phyloP scores from a whole-genome alignment of 2,797 vertebrate species.

The Takifugu ocellatus region DNA sequence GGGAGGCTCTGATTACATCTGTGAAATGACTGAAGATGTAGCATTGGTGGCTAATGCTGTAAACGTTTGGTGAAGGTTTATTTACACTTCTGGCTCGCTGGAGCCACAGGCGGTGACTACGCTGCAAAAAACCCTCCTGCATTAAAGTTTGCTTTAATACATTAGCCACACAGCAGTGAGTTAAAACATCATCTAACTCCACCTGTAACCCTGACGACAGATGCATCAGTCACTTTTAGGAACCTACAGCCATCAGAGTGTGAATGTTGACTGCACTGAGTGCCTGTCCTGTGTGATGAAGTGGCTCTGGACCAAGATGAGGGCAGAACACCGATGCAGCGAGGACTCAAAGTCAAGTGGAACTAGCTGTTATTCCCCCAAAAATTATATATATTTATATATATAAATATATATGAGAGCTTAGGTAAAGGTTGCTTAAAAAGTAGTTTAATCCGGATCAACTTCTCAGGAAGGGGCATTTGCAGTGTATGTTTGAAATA shows the following conservation, averaged over 20 bases:
- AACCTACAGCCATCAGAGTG: constrained; percentile 9
- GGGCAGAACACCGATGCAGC: constrained; percentile 4
- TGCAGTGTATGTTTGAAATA: constrained; percentile 43
- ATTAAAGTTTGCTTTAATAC: too few species aligned
- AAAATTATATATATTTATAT: neutral
- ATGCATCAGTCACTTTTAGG: constrained; percentile 14
- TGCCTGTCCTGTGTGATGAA: constrained; percentile 7
- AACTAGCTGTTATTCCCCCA: neutral
- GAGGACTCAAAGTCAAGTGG: constrained; percentile 4
- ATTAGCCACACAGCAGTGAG: too few species aligned
- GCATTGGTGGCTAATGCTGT: too few species aligned
- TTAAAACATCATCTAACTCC: neutral
- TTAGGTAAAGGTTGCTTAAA: constrained; percentile 17
- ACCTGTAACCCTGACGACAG: constrained; percentile 1
- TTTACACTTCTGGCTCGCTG: too few species aligned
- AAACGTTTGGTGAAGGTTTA: too few species aligned
- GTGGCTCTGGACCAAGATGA: constrained; percentile 10
- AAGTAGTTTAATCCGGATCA: constrained; percentile 42
- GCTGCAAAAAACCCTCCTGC: too few species aligned
- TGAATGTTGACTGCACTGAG: constrained; percentile 12
- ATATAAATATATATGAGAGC: neutral
- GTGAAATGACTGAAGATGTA: too few species aligned
- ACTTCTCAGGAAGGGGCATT: constrained; percentile 75
- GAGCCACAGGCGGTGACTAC: too few species aligned
- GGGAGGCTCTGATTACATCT: too few species aligned